Conservation (phyloP, 2,888 invertebrate genomes). For the Cyrtodaria siliqua region DNA sequence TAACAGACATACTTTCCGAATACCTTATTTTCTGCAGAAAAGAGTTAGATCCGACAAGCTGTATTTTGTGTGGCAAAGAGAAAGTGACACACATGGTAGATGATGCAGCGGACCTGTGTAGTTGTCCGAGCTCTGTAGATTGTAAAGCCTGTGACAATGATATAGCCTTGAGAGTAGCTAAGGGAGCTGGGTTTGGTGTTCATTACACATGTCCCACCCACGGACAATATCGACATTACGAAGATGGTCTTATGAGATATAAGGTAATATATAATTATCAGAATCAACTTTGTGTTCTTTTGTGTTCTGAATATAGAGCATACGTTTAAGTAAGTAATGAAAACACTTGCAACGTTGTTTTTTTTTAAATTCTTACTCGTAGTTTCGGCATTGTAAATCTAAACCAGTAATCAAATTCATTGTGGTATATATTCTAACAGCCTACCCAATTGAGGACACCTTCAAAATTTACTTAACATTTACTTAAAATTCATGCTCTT, state of each 20-base stretch:
- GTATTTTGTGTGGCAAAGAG: constrained; percentile 61
- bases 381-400: no score
- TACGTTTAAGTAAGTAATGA: no score
- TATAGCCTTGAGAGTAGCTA: constrained; percentile 12
- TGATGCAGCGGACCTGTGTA: constrained; percentile 6
- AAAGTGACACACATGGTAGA: constrained; percentile 18
- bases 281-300: no score
- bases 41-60: constrained; percentile 33
- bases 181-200: constrained; percentile 14
- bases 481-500: no score
- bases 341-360: no score
- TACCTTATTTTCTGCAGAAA: constrained; percentile 31
- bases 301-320: no score
- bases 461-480: no score
- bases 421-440: no score
- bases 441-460: no score
- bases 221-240: constrained; percentile 71
- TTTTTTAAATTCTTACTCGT: no score
- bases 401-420: no score
- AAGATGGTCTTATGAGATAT: constrained; percentile 71
- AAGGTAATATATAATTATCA: constrained; percentile 72
- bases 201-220: constrained; percentile 69
- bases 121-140: constrained; percentile 41
- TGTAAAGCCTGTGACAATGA: constrained; percentile 64
- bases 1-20: not conserved